Percentiles rank a stretch among this genome's conserved stretches.
Conservation (phyloP, 2,113 vertebrate genomes). For the Ammospiza nelsoni region DNA sequence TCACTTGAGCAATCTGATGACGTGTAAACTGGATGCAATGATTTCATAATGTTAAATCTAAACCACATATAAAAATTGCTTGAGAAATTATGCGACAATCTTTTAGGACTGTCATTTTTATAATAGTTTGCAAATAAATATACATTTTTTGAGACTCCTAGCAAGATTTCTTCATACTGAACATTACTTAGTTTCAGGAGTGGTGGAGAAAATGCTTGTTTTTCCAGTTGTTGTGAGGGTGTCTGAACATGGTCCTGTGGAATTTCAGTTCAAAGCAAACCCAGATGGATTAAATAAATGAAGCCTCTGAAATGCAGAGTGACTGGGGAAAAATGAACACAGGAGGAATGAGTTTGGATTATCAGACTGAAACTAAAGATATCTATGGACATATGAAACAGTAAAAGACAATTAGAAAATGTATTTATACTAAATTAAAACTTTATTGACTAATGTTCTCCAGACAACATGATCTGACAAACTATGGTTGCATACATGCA, state of each 20-base stretch:
- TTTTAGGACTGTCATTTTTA: background rate
- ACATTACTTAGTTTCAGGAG: background rate
- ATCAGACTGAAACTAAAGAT: background rate
- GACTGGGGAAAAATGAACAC: background rate
- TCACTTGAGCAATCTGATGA: background rate
- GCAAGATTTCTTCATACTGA: background rate
- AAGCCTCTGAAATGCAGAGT: background rate
- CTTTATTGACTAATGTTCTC: constrained; percentile 98
- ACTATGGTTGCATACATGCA: constrained; percentile 84
- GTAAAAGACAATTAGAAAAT: constrained; percentile 37
- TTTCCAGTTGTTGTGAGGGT: background rate
- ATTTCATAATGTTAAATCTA: background rate
- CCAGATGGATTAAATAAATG: constrained; percentile 11
- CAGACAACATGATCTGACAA: constrained; percentile 83
- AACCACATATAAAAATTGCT: background rate
- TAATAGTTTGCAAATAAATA: background rate
- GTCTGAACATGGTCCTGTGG: background rate
- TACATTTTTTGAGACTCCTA: background rate
- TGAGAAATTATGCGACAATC: background rate
- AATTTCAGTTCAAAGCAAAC: constrained; percentile 24
- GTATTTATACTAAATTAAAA: constrained; percentile 87
- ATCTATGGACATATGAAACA: background rate
- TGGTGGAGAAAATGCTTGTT: background rate
- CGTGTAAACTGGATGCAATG: background rate
- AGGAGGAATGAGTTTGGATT: background rate